Base-by-base conservation (phyloP, 2,113 vertebrate genomes). In the Chelonoidis abingdonii region DNA sequence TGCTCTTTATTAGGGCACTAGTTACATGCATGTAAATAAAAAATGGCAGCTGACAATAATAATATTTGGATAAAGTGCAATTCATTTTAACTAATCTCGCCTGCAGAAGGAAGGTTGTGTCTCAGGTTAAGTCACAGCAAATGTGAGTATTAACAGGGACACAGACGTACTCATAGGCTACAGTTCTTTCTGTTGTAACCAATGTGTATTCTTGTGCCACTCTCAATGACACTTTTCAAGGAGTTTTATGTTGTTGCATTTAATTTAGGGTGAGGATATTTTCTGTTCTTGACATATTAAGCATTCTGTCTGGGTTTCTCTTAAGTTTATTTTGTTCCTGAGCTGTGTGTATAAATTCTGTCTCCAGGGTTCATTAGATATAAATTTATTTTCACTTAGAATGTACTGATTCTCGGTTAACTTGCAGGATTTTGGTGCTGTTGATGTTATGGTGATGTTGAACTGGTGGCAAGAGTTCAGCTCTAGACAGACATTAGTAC, bases 61-160 rank as follows among this genome's bases (percentile, higher is more conserved):
- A 41, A 25, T 86, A 44, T 65, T 93, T 89, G 76, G 92, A 56
- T 92, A 52, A 96, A 96, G 92, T 96, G 95, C 90, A 94, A 79
- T 97, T 96, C 1, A 16, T 89, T 88, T 93, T 93, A 87, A 31
- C 90, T 65, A 11, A 47, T 94, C 24, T 89, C 17, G 38, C 38
- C 89, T 91, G 72, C 83, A 92, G 97, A 97, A 96, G 88, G 94
- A 91, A 56, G n/a, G 56, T 72, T 84, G 80, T 93, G 95, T 89
- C 92, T 94, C 3, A 6, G 95, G 96, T 93, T 86, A 49, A 62
- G 75, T 80, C n/a, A 72, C 44, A 87, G n/a, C n/a, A 62, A 22
- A 38, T 24, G 57, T 72, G 85, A 38, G 22, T 72, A 12, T 41
- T 65, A 84, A 85, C 83, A 78, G 81, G 78, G 59, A 57, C 62